phyloP scores from a whole-genome alignment of 2,797 vertebrate genomes.

The Psittacula echo region DNA sequence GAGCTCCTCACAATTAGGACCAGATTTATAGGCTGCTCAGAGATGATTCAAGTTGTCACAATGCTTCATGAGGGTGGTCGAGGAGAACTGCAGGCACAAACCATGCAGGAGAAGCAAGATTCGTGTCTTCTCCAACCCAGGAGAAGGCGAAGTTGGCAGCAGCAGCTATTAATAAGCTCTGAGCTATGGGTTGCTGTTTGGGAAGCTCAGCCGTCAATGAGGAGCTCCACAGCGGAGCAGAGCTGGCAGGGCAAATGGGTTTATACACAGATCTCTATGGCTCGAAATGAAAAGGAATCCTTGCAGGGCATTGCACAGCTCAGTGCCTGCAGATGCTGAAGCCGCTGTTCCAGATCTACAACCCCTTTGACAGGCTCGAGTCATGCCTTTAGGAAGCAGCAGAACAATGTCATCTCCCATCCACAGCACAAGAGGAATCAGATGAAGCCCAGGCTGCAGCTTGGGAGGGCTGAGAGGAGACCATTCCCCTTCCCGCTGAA shows the following conservation, averaged over 20 bases:
- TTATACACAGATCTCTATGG: not conserved
- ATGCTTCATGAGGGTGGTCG: fast-evolving
- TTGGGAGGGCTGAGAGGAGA: not conserved
- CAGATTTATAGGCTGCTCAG: not conserved
- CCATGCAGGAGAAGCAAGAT: not conserved
- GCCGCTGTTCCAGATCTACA: not conserved
- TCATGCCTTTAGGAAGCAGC: not conserved
- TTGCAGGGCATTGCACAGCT: not conserved
- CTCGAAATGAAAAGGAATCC: not conserved
- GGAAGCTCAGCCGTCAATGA: not conserved
- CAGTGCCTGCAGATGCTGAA: not conserved
- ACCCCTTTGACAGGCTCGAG: not conserved
- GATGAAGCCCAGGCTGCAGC: fast-evolving
- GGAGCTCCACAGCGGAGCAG: not conserved
- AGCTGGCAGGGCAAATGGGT: not conserved
- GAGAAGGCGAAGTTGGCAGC: not conserved
- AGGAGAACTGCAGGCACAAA: not conserved
- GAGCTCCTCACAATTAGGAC: not conserved
- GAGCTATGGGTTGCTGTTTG: not conserved
- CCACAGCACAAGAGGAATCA: not conserved
- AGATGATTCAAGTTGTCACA: not conserved
- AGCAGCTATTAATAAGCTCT: not conserved
- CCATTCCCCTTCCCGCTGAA: not conserved
- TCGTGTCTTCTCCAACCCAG: not conserved
- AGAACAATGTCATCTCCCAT: not conserved